Conservation (phyloP, 2,888 invertebrate species). For the Malacosoma neustria region DNA sequence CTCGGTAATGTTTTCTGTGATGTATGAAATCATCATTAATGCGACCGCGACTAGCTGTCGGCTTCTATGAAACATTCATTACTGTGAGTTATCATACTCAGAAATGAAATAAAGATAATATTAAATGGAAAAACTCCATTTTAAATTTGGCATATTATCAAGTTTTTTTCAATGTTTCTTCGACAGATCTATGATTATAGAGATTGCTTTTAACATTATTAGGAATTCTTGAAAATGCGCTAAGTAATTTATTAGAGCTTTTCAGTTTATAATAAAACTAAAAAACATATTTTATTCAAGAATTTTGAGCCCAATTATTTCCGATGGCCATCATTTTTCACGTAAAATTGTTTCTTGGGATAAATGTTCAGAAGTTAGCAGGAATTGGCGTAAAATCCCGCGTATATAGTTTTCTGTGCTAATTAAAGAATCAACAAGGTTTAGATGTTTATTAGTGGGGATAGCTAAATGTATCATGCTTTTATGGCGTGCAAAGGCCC, state of each 20-base stretch:
- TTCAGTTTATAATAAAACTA: neutral
- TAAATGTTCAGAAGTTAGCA: no score
- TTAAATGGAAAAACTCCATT: neutral
- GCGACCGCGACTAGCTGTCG: neutral
- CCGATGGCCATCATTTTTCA: neutral
- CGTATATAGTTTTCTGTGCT: no score
- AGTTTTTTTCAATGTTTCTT: neutral
- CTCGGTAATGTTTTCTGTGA: neutral
- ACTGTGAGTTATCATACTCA: slow-evolving; percentile 7
- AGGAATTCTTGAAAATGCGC: neutral
- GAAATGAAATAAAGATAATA: neutral
- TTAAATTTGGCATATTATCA: neutral
- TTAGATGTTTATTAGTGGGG: no score
- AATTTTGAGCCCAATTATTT: neutral
- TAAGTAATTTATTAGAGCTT: neutral
- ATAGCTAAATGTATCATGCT: no score
- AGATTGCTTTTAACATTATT: neutral
- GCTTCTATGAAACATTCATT: slow-evolving; percentile 10
- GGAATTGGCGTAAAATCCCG: no score
- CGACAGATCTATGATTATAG: neutral
- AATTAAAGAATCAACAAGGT: no score
- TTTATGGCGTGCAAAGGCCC: no score
- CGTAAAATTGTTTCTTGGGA: neutral
- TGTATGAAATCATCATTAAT: slow-evolving; percentile 5
- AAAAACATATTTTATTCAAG: neutral